Evolutionary conservation across 2,113 vertebrate species (phyloP).

Genomic region (Aix galericulata): DNA sequence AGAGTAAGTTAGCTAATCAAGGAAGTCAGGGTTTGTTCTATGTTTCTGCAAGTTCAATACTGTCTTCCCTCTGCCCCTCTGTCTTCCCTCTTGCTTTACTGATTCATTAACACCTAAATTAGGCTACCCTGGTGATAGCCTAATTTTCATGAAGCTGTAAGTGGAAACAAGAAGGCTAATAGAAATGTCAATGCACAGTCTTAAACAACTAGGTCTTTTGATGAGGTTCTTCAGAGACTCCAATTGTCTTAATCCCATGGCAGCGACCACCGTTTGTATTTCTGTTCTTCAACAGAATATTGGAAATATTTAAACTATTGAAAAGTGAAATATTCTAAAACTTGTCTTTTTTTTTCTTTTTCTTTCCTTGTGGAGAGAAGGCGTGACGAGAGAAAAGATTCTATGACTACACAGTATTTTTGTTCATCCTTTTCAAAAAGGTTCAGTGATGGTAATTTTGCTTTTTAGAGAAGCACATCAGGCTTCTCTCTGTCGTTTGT

Average conservation of each 20-base stretch:
- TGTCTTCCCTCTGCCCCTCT: neutral
- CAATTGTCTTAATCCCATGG: neutral
- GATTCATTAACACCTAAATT: neutral
- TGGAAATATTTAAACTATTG: neutral
- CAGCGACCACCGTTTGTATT: neutral
- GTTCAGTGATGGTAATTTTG: neutral
- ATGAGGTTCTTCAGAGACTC: neutral
- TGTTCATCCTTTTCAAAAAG: neutral
- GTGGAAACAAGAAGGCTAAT: neutral
- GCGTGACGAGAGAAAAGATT: neutral
- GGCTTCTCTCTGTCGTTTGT: neutral
- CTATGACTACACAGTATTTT: neutral
- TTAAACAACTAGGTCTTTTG: neutral
- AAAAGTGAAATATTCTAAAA: neutral
- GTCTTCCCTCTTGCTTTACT: neutral
- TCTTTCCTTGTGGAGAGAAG: neutral
- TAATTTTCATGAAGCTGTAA: neutral
- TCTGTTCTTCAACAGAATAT: neutral
- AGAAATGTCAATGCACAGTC: neutral
- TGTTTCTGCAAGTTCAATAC: neutral
- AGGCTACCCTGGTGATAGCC: neutral
- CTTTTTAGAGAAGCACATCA: neutral
- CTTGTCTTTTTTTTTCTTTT: neutral
- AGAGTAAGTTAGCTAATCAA: neutral
- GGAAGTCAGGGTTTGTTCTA: slow-evolving; percentile 4